phyloP scores from a whole-genome alignment of 1,140 invertebrate genomes.

The Euwallacea fornicatus region DNA sequence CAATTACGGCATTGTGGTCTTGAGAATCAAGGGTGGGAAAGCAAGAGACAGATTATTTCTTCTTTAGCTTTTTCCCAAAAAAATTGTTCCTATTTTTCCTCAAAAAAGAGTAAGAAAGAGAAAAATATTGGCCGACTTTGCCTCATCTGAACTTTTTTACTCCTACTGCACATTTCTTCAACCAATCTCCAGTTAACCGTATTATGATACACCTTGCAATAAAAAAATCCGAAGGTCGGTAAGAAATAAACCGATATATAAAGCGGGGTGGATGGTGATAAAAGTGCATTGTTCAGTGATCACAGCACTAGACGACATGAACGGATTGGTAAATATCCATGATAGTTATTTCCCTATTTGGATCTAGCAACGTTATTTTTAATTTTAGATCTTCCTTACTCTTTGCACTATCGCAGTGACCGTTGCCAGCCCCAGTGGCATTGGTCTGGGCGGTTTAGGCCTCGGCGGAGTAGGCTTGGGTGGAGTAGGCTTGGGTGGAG shows the following conservation, averaged over 20 bases:
- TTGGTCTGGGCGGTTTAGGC: conserved; percentile 12
- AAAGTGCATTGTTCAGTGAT: conserved; percentile 12
- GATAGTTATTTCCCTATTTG: conserved; percentile 3
- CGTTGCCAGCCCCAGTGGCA: conserved; percentile 11
- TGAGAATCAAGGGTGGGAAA: too few species aligned
- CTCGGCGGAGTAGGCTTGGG: neutral
- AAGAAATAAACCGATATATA: conserved; percentile 25
- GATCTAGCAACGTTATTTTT: conserved; percentile 2
- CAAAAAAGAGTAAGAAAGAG: neutral
- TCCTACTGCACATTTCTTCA: neutral
- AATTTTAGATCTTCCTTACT: conserved; percentile 29
- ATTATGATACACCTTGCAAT: neutral
- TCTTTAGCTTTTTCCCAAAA: too few species aligned
- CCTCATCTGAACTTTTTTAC: too few species aligned
- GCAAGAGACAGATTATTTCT: too few species aligned
- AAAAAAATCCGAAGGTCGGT: conserved; percentile 19
- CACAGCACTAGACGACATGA: conserved; percentile 15
- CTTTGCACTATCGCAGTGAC: conserved; percentile 12
- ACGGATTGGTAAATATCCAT: conserved; percentile 24
- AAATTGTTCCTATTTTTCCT: neutral
- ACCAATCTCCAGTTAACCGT: neutral
- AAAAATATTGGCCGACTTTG: neutral
- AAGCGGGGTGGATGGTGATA: conserved; percentile 20
- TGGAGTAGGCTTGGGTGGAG: neutral
- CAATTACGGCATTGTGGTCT: too few species aligned